Evolutionary conservation across 1,140 invertebrate species (phyloP), one percentile per base, ranked within the genome.

Genomic region (Ceratina calcarata): DNA sequence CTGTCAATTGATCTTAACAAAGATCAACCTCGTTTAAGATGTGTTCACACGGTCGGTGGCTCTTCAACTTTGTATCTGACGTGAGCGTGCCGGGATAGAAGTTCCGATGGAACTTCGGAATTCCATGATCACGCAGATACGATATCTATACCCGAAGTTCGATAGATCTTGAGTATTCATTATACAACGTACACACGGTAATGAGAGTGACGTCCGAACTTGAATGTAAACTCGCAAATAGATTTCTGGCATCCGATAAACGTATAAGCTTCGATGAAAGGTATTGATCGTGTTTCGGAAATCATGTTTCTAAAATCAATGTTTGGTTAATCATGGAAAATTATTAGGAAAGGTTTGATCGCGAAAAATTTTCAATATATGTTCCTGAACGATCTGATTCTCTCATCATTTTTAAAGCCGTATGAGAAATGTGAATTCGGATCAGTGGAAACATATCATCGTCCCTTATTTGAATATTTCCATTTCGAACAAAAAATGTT

Each of bases 1-100:
- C 76, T 85, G 81, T 83, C 82, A 81, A 80, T 77, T 85, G 72
- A 60, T 73, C 37, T 45, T 22, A 72, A 68, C 73, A 57, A 69
- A 70, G 58, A 32, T 53, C 60, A 71, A 84, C 60, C 27, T 75
- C 55, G 78, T 78, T 84, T 81, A 81, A 69, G 71, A 83, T 61
- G 70, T 61, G 80, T 80, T 80, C 57, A 22, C 62, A 70, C 70
- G 45, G 18, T 20, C 18, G 12, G 22, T 18, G 12, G 18, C 51
- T 64, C 12, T 22, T 20, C 51, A 68, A 61, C 53, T 83, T 80
- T 83, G 77, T 80, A 74, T 64, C 18, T 32, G 32, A 20, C 2
- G 45, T 4, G 37, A 45, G 37, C 37, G 37, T 20, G 51, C 45
- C 45, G 20, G 76, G 62, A 37, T 76, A 13, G 51, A 83, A 78